Conservation (phyloP, 2,888 invertebrate species). For the Tenthredo mesomela region DNA sequence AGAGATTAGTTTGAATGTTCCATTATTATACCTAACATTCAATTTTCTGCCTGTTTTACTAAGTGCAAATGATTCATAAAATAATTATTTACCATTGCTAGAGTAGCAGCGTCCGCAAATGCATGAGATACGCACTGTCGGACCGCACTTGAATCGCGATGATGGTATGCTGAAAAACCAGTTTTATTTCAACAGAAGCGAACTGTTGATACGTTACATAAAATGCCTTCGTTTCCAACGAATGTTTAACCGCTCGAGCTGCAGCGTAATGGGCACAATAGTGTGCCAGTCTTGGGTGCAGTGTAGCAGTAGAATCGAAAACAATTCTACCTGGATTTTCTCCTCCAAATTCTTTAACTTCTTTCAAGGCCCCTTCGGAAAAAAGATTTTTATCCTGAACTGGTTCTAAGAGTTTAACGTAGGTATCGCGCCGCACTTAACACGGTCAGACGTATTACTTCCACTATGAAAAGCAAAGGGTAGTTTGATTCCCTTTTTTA, state of each 20-base stretch:
- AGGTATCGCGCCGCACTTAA: background rate
- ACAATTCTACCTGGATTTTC: background rate
- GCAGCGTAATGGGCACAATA: slow-evolving; percentile 49
- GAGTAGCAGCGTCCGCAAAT: background rate
- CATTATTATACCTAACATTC: background rate
- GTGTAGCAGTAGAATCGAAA: slow-evolving; percentile 28
- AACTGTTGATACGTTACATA: slow-evolving; percentile 53
- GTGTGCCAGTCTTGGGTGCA: slow-evolving; percentile 34
- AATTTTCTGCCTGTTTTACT: background rate
- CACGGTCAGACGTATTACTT: background rate
- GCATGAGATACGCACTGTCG: background rate
- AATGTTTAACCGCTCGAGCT: background rate
- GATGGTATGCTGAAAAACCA: slow-evolving; percentile 57
- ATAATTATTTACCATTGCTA: slow-evolving; percentile 20
- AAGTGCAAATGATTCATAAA: slow-evolving; percentile 15
- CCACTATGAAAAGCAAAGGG: background rate
- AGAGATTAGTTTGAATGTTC: background rate
- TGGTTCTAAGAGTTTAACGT: background rate
- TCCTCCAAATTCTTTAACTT: slow-evolving; percentile 7
- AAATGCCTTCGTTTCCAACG: slow-evolving; percentile 51
- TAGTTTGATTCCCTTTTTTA: background rate
- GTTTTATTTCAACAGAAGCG: slow-evolving; percentile 55
- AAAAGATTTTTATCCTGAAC: slow-evolving; percentile 15
- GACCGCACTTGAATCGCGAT: slow-evolving; percentile 38
- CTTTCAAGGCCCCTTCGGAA: slow-evolving; percentile 4